Conservation (phyloP, 1,140 invertebrate species). For the Drosophila funebris region DNA sequence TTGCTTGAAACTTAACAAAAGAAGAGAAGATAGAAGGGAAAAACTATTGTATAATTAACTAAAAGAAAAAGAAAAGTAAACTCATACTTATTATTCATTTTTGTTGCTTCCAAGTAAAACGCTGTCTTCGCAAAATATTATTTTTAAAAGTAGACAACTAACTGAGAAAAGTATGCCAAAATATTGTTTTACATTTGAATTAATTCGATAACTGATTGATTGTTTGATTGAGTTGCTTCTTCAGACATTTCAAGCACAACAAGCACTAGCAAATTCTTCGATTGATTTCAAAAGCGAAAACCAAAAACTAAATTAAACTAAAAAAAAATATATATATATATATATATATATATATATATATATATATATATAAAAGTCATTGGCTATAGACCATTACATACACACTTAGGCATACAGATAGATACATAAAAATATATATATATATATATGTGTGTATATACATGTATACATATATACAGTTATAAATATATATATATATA, state of each 20-base stretch:
- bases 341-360: too few species aligned
- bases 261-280: constrained; percentile 55
- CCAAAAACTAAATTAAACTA: constrained; percentile 42
- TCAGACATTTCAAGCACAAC: constrained; percentile 44
- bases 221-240: constrained; percentile 13
- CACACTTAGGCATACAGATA: constrained; percentile 28
- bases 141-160: constrained; percentile 34
- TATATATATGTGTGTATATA: constrained; percentile 10
- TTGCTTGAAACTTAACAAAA: constrained; percentile 49
- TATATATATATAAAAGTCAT: constrained; percentile 62
- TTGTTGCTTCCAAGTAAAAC: constrained; percentile 69
- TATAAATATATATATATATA: not conserved
- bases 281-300: constrained; percentile 53
- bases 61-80: constrained; percentile 29
- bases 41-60: constrained; percentile 13
- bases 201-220: constrained; percentile 1
- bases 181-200: constrained; percentile 2
- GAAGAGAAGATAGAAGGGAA: constrained; percentile 21
- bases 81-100: constrained; percentile 46
- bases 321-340: constrained; percentile 17
- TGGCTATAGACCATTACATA: constrained; percentile 55
- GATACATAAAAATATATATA: constrained; percentile 32
- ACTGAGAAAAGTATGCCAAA: constrained; percentile 18
- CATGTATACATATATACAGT: constrained; percentile 39
- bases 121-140: constrained; percentile 50